These are phyloP conservation scores for Tenthredo mesomela DNA, from an alignment of 2,888 invertebrate species.

Conservation along the genomic window DNA sequence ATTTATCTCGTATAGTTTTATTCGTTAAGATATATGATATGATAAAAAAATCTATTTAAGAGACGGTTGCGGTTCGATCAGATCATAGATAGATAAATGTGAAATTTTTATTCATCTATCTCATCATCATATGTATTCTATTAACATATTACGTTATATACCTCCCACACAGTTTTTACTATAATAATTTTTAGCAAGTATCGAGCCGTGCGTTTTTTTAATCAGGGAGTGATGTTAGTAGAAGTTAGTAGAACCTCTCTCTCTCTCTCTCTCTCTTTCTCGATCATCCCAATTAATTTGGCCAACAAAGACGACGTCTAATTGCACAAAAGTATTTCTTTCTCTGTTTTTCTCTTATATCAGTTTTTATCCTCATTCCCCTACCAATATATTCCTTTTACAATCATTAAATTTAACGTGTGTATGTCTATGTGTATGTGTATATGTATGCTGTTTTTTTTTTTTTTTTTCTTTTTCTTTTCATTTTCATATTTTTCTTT, in stretches of 20 bases:
- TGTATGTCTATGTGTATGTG: constrained; percentile 10
- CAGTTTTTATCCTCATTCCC: background rate
- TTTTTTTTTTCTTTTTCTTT: constrained; percentile 26
- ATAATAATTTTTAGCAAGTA: background rate
- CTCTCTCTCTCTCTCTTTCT: constrained; percentile 55
- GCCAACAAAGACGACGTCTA: constrained; percentile 65
- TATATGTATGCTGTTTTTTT: background rate
- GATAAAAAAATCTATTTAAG: background rate
- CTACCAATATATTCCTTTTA: constrained; percentile 14
- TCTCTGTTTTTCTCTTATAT: background rate
- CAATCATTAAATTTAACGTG: constrained; percentile 20
- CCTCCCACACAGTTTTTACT: background rate
- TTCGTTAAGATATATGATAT: background rate
- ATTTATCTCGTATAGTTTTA: background rate
- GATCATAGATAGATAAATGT: background rate
- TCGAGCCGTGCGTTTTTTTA: background rate
- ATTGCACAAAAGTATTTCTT: constrained; percentile 68
- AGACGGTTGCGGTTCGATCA: background rate
- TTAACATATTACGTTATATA: background rate
- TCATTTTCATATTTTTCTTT: background rate
- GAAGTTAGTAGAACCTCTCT: constrained; percentile 38
- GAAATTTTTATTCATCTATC: background rate
- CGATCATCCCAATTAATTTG: constrained; percentile 62
- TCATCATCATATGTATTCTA: background rate
- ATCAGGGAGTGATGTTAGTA: background rate